phyloP scores from a whole-genome alignment of 2,888 invertebrate genomes.

The Willowsia nigromaculata region DNA sequence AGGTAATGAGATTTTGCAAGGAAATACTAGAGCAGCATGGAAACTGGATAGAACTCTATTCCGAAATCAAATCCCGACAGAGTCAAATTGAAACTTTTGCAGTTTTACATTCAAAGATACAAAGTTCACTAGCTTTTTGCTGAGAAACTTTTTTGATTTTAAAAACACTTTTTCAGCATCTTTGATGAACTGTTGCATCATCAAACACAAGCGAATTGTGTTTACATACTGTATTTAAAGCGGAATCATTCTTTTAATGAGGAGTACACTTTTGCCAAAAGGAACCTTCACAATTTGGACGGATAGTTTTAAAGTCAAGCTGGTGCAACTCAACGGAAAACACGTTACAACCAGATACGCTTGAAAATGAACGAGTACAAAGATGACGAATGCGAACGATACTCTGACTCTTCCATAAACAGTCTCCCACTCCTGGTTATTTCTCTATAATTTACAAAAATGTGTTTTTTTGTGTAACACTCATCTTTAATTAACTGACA shows the following conservation, averaged over 20 bases:
- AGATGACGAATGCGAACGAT: background rate
- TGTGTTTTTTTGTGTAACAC: too few relatives aligned
- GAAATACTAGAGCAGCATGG: background rate
- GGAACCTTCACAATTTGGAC: too few relatives aligned
- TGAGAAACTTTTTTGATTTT: background rate
- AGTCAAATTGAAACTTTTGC: background rate
- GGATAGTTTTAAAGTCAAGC: too few relatives aligned
- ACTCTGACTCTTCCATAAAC: background rate
- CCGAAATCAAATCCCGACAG: background rate
- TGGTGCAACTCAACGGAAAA: background rate
- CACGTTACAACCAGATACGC: too few relatives aligned
- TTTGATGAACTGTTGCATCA: constrained; percentile 9
- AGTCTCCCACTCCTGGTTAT: constrained; percentile 12
- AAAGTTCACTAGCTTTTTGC: background rate
- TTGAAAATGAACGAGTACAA: background rate
- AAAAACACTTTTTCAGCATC: background rate
- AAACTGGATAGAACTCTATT: background rate
- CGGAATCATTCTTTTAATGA: too few relatives aligned
- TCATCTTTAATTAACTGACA: too few relatives aligned
- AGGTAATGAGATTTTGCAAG: background rate
- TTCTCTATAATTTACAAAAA: background rate
- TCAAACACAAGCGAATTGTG: background rate
- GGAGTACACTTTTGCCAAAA: too few relatives aligned
- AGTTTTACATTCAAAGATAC: background rate
- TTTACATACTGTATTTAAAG: too few relatives aligned